Base-by-base conservation (phyloP, 2,888 invertebrate genomes). In the Chirona hameri region DNA sequence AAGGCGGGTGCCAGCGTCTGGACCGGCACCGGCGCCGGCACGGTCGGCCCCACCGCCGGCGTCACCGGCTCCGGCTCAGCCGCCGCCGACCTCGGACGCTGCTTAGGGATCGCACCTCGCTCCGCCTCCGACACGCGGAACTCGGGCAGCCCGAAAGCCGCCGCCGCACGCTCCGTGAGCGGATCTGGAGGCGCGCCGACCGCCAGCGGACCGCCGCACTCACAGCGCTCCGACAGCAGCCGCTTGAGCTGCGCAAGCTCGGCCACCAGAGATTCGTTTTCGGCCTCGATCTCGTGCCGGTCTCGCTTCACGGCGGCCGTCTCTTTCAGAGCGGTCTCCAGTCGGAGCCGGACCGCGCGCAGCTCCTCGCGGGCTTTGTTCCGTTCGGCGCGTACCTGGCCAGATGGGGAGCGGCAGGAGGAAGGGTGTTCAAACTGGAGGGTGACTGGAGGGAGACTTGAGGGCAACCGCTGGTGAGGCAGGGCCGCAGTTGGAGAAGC, bases 341-440 rank as follows among this genome's bases (percentile, higher is more conserved):
- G 89, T 89, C 95, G 96, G 65, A 91, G 91, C 86, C 95, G 91
- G 7, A 96, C 88, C 85, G 93, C 92, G 88, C 96, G 94, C 1
- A 93, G 92, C 88, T 98, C 97, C 86, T 98, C 97, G 69, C 97
- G 90, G 0, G 97, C 94, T 87, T 95, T 95, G 88, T 98, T 98
- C 46, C 98, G 91, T 89, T 98, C 98, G 87, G 93, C 95, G 82
- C 97, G 91, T 86, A 95, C 93, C 90, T 91, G 84, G 39, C 7
- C 29, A 85, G 24, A 81, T 52, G 81, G 48, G 21, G 24, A 46
- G 46, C 21, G 29, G 55, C 27, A 60, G 60, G 4, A 7, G 39
- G 39, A 39, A 7, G 39, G 2, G 39, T 39, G 39, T n/a, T n/a
- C n/a, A n/a, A n/a, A 39, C 39, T 5, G 2, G 39, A 39, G 39